phyloP scores from a whole-genome alignment of 2,888 invertebrate species.

The Odiellus spinosus region DNA sequence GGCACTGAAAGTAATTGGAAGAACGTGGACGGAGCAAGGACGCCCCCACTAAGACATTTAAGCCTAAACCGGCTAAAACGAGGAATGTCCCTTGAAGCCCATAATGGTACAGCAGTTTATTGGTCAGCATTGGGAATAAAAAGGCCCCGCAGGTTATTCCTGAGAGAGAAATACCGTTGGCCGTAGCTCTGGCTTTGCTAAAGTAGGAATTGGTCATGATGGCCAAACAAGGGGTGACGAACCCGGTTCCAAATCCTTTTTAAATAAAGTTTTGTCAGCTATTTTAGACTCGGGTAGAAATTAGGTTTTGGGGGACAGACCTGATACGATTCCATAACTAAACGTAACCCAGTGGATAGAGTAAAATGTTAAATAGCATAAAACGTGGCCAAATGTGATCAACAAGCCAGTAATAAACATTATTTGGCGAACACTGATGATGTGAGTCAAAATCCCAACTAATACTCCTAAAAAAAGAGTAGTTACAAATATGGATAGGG shows the following conservation, averaged over 20 bases:
- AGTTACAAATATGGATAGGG: no score
- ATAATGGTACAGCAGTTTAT: conserved; percentile 9
- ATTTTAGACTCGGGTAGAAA: neutral
- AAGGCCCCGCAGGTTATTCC: conserved; percentile 17
- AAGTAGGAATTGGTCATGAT: conserved; percentile 27
- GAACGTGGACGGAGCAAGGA: conserved; percentile 37
- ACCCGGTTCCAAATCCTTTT: conserved; percentile 66
- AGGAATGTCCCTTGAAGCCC: conserved; percentile 16
- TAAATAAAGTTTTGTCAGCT: conserved; percentile 43
- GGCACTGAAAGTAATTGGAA: neutral
- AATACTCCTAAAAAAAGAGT: no score
- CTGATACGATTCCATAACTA: neutral
- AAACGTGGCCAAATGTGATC: neutral
- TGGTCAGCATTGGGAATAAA: conserved; percentile 14
- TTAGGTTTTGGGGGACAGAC: neutral
- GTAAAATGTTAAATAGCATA: neutral
- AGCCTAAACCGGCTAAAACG: conserved; percentile 15
- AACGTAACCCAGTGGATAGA: neutral
- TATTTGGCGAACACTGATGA: no score
- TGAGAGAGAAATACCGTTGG: conserved; percentile 17
- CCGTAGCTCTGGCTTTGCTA: conserved; percentile 12
- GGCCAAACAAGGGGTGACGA: conserved; percentile 69
- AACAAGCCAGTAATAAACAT: no score
- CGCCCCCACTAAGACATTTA: conserved; percentile 9
- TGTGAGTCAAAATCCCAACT: no score